phyloP scores from a whole-genome alignment of 2,888 invertebrate genomes.

The Mamestra brassicae region DNA sequence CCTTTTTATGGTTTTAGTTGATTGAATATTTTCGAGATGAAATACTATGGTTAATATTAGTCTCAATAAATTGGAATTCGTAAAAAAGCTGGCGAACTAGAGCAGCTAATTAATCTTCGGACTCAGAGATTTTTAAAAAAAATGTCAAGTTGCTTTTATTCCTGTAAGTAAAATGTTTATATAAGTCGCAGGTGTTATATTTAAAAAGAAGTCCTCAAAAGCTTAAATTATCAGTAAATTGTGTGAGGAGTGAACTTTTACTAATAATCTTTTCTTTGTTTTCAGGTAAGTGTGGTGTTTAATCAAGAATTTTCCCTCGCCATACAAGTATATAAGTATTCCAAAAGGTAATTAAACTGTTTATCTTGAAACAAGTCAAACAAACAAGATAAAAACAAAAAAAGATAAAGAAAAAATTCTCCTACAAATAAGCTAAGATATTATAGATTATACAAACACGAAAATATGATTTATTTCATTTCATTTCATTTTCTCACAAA shows the following conservation, averaged over 20 bases:
- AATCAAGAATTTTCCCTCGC: not conserved
- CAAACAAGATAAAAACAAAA: no score
- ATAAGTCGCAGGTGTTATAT: no score
- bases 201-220: no score
- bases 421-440: not conserved
- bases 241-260: not conserved
- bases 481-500: slow-evolving; percentile 1
- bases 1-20: slow-evolving; percentile 5
- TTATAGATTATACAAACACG: slow-evolving; percentile 9
- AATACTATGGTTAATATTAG: not conserved
- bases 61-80: not conserved
- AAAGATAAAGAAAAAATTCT: slow-evolving; percentile 12
- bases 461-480: slow-evolving; percentile 32
- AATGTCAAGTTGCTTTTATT: no score
- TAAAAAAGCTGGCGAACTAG: not conserved
- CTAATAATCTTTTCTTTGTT: slow-evolving; percentile 13
- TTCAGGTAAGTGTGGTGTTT: slow-evolving; percentile 28
- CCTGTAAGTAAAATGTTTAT: no score
- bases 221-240: no score
- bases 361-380: slow-evolving; percentile 1
- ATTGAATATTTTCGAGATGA: not conserved
- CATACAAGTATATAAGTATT: no score
- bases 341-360: slow-evolving; percentile 1
- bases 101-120: not conserved
- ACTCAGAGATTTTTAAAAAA: not conserved